phyloP scores from a whole-genome alignment of 2,797 vertebrate species.

The Lycodopsis pacificus region DNA sequence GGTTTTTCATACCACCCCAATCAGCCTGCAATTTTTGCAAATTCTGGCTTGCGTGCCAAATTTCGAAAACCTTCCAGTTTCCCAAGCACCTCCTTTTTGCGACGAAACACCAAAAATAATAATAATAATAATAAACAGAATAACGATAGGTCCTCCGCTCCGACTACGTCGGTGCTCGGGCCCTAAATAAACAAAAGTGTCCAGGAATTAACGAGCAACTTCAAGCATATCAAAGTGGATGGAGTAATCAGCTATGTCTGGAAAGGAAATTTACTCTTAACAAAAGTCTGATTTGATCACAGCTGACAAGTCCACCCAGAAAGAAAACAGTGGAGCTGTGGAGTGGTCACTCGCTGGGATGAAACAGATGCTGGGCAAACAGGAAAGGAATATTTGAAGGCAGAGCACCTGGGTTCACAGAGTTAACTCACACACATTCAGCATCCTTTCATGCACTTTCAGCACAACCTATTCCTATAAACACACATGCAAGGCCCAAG shows the following conservation, averaged over 20 bases:
- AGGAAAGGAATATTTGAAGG: conserved; percentile 74
- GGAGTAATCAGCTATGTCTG: conserved; percentile 65
- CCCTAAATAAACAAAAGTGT: conserved; percentile 54
- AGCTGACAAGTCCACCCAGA: conserved; percentile 74
- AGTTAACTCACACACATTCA: conserved; percentile 50
- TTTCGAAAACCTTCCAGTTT: too few species aligned
- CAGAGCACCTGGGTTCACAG: conserved; percentile 69
- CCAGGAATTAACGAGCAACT: conserved; percentile 58
- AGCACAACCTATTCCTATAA: conserved; percentile 21
- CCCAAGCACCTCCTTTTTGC: too few species aligned
- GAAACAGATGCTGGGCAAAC: conserved; percentile 74
- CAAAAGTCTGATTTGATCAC: conserved; percentile 73
- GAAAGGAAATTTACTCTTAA: conserved; percentile 64
- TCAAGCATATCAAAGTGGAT: conserved; percentile 64
- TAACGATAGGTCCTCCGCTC: too few species aligned
- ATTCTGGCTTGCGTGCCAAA: too few species aligned
- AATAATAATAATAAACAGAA: too few species aligned
- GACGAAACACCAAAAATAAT: too few species aligned
- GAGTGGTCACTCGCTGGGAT: conserved; percentile 72
- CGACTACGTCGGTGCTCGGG: too few species aligned
- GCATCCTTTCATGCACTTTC: conserved; percentile 61
- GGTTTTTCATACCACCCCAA: too few species aligned
- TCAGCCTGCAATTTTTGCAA: too few species aligned
- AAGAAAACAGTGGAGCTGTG: conserved; percentile 73
- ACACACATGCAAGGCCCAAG: conserved; percentile 20